Base-by-base conservation (phyloP, 2,797 vertebrate species). In the Gobionotothen gibberifrons region DNA sequence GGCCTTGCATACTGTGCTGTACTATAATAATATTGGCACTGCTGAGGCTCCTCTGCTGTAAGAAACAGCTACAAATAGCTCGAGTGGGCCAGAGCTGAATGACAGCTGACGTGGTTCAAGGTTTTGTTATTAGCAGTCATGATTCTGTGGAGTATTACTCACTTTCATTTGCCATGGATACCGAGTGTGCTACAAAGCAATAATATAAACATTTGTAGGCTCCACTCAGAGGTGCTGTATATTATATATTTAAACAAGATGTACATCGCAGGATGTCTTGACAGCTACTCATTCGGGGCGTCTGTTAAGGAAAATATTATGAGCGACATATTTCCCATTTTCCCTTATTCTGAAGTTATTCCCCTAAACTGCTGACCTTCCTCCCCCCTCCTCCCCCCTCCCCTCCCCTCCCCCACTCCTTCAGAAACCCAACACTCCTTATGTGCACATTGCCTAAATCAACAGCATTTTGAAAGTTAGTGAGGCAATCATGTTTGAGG, bases 401-500 rank as follows among this genome's bases (percentile, higher is more conserved):
- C 16, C 55, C 78, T 54, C 43, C 52, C 67, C 10, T 53, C 49
- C 68, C 53, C 81, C 69, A 16, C n/a, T 65, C 58, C 43, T 67
- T 64, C 73, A 67, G 93, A 89, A 92, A 92, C 84, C 79, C 17
- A 80, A 92, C 82, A 83, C 85, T 67, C 72, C 72, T 85, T 76
- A 71, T 88, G 87, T 78, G 78, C 82, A 78, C 81, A 84, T 79
- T 81, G 87, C 90, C 92, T 92, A 90, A 93, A 91, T 90, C 88
- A 91, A 92, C 91, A 91, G 89, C 65, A 82, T 89, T 93, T 87
- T 87, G 72, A 89, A 89, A 90, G 89, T 89, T 88, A 85, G 84
- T 89, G 86, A 92, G 86, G 85, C 87, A 88, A 87, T 92, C 85
- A 80, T 74, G 80, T 91, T 88, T 82, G 76, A 89, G 82, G 84